Percentiles rank a stretch among this genome's conserved stretches.
phyloP scores from a whole-genome alignment of 1,140 invertebrate species.

The Cotesia vestalis region DNA sequence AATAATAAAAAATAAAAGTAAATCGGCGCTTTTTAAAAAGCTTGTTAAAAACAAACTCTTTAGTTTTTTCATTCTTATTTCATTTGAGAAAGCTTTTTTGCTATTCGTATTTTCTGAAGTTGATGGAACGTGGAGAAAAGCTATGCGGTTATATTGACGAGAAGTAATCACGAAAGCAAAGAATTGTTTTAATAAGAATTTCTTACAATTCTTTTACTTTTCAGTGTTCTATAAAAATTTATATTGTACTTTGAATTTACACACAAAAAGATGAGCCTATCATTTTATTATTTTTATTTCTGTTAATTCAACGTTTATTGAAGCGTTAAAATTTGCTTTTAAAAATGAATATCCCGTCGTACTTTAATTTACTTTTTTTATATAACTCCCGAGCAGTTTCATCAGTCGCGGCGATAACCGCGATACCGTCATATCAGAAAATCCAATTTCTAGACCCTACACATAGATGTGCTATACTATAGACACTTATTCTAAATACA shows the following conservation, averaged over 20 bases:
- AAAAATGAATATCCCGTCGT: not conserved
- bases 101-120: not conserved
- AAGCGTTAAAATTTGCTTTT: constrained; percentile 17
- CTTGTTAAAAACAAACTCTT: constrained; percentile 12
- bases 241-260: too few species aligned
- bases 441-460: not conserved
- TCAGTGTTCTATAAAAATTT: too few species aligned
- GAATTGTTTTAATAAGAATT: too few species aligned
- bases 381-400: not conserved
- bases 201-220: too few species aligned
- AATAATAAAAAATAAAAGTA: too few species aligned
- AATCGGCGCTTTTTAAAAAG: not conserved
- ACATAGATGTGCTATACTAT: too few species aligned
- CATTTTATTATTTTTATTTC: not conserved
- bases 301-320: not conserved
- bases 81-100: not conserved
- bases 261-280: not conserved
- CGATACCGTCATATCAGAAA: constrained; percentile 4
- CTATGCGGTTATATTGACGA: constrained; percentile 2
- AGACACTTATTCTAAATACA: too few species aligned
- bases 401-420: not conserved
- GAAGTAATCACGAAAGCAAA: not conserved
- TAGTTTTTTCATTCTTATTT: constrained; percentile 8
- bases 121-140: constrained; percentile 1
- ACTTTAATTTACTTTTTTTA: not conserved